A percentile compares a stretch with the other conserved stretches of the same genome.
These are phyloP conservation scores for Leptobrachium ailaonicum DNA, from an alignment of 2,113 vertebrate species.

Conservation along the genomic window DNA sequence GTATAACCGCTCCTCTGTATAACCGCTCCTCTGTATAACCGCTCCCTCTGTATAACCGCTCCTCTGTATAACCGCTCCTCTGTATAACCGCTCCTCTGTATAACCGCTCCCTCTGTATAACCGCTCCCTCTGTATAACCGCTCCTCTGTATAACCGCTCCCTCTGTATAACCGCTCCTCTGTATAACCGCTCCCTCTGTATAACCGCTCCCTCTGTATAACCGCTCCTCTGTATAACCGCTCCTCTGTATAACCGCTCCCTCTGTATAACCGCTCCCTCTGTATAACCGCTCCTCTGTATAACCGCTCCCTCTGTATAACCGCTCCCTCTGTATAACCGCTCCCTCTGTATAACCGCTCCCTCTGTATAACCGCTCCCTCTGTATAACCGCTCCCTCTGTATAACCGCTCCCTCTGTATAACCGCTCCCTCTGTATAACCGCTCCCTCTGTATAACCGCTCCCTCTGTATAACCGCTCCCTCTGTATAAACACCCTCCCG, in stretches of 20 bases:
- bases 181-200: constrained; percentile 58
- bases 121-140: constrained; percentile 57
- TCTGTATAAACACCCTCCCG: constrained; percentile 59
- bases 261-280: constrained; percentile 59
- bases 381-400: constrained; percentile 59
- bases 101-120: constrained; percentile 59
- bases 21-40: constrained; percentile 60
- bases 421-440: constrained; percentile 23
- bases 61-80: too few relatives aligned
- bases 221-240: too few relatives aligned
- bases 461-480: constrained; percentile 59
- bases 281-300: constrained; percentile 44
- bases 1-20: constrained; percentile 59
- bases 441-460: constrained; percentile 53
- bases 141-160: not conserved
- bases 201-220: constrained; percentile 38
- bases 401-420: constrained; percentile 59
- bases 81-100: constrained; percentile 28
- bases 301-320: constrained; percentile 48
- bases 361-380: not conserved
- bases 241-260: constrained; percentile 58
- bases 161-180: constrained; percentile 58
- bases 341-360: constrained; percentile 55
- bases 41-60: constrained; percentile 56
- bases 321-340: constrained; percentile 59